Conservation (phyloP, 2,113 vertebrate species). For the Ascaphus truei region DNA sequence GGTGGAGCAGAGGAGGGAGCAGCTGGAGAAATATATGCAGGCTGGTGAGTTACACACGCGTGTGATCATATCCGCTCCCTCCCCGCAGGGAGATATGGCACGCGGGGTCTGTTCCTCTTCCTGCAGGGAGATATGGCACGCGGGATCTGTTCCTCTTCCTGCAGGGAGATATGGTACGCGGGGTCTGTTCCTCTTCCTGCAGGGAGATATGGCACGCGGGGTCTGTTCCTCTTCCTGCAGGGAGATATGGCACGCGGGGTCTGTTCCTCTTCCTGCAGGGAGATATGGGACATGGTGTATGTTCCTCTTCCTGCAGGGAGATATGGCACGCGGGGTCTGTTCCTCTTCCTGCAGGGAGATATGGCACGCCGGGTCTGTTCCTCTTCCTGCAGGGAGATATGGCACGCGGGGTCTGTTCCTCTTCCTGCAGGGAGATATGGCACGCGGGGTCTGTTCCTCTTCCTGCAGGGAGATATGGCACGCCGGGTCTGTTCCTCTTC, state of each 20-base stretch:
- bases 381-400: too few relatives aligned
- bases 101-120: too few relatives aligned
- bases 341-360: too few relatives aligned
- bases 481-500: too few relatives aligned
- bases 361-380: too few relatives aligned
- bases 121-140: not conserved
- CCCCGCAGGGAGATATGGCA: not conserved
- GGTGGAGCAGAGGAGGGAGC: constrained; percentile 92
- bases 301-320: too few relatives aligned
- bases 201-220: not conserved
- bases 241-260: not conserved
- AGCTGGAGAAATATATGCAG: constrained; percentile 98
- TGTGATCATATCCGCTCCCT: not conserved
- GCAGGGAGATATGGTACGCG: not conserved
- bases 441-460: too few relatives aligned
- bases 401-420: too few relatives aligned
- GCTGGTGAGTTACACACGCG: constrained; percentile 73
- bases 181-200: not conserved
- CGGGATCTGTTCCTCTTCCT: not conserved
- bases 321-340: too few relatives aligned
- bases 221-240: not conserved
- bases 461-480: too few relatives aligned
- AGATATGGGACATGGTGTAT: too few relatives aligned
- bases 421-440: too few relatives aligned
- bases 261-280: not conserved